These are phyloP conservation scores for Protophormia terraenovae DNA, from an alignment of 2,888 invertebrate species.

Conservation along the genomic window DNA sequence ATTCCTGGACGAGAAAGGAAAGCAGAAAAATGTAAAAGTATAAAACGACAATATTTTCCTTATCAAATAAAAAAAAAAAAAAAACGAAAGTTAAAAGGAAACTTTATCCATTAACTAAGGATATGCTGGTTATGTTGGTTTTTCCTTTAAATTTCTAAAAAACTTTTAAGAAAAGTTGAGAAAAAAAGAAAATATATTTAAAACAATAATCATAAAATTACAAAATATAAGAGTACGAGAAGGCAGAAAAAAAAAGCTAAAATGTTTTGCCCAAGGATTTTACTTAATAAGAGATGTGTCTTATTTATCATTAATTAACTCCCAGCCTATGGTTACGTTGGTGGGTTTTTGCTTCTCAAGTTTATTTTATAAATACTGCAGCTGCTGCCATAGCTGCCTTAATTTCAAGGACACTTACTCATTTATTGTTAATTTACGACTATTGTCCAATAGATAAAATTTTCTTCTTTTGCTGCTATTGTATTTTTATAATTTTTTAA, in stretches of 20 bases:
- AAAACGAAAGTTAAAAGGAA: background rate
- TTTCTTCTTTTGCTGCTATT: background rate
- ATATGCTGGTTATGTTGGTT: constrained; percentile 29
- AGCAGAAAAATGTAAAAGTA: background rate
- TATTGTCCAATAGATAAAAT: constrained; percentile 34
- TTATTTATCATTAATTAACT: constrained; percentile 51
- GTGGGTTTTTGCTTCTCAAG: background rate
- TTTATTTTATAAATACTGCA: background rate
- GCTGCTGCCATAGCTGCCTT: background rate
- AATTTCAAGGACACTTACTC: constrained; percentile 37
- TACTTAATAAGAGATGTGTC: background rate
- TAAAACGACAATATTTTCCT: constrained; percentile 10
- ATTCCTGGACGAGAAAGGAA: background rate
- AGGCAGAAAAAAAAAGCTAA: background rate
- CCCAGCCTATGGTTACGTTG: constrained; percentile 6
- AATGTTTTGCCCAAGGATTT: constrained; percentile 24
- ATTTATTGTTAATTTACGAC: constrained; percentile 40
- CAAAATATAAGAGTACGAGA: background rate
- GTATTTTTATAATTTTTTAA: background rate
- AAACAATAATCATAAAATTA: constrained; percentile 34
- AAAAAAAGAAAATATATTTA: constrained; percentile 7
- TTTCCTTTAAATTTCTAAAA: constrained; percentile 32
- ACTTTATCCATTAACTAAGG: constrained; percentile 53
- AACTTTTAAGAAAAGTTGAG: constrained; percentile 28
- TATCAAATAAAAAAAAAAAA: background rate